Evolutionary conservation across 2,888 invertebrate species (phyloP), one percentile per base, ranked within the genome.

Genomic region (Aspidiotus rigidus): DNA sequence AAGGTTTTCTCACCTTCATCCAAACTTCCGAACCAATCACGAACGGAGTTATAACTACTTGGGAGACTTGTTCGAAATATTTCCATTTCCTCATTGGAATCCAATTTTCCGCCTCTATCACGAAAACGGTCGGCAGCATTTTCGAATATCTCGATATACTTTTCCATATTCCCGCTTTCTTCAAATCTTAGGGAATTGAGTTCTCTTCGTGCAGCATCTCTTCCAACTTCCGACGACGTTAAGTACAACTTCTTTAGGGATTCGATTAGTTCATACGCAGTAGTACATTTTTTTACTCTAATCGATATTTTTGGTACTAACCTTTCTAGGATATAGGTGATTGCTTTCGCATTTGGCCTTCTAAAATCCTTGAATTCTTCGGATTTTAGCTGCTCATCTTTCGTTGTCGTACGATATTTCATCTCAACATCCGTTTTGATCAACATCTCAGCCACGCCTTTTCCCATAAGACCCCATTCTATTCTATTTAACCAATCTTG

Each of bases 111-210:
- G n/a, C 49, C 49, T n/a, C 10, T 49, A n/a, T n/a, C n/a, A 49
- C 49, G n/a, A 49, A 49, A 49, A 49, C n/a, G 10, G 6, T 49
- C 49, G 10, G 49, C 49, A 11, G 49, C 49, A 11, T 49, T 49
- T n/a, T 49, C 49, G n/a, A 49, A 49, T n/a, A 49, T 49, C 49
- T 49, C 49, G n/a, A 49, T 49, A 49, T 49, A 49, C 49, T 49
- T 49, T n/a, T n/a, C 11, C 49, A 49, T 49, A n/a, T 49, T n/a
- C 28, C 28, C 28, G 49, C 10, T 13, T 11, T n/a, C 49, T 3
- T 49, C 49, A 49, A 49, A 49, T 49, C n/a, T 49, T n/a, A 49
- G 6, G n/a, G 10, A 13, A 49, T 6, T 13, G 1, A 49, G 6
- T n/a, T 49, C 49, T 13, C 49, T 11, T n/a, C 49, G 10, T 11